Evolutionary conservation across 2,113 vertebrate species (phyloP), one percentile per base, ranked within the genome.

Genomic region (Ascaphus truei): DNA sequence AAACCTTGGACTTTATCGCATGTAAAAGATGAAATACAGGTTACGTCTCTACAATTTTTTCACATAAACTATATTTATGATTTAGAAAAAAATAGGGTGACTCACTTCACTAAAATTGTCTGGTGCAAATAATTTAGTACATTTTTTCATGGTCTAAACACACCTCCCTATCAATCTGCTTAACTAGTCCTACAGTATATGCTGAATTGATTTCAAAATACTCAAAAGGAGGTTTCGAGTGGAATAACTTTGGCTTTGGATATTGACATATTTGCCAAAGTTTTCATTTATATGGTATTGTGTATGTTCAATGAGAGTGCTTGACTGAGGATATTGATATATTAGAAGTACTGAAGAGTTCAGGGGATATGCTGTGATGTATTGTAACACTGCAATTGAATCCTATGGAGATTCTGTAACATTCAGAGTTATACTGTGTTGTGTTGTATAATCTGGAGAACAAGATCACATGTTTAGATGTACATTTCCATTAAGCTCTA

Each of bases 11-110:
- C 55, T 68, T 68, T 68, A 68, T 68, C 55, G 33, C 55, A 68
- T 59, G 66, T 48, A 68, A 68, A 68, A 68, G 53, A 68, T 68
- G 55, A 68, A 68, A 68, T 68, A 68, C 66, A 59, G 55, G 41
- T 68, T 68, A 60, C 41, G 25, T 68, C 55, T 51, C n/a, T 15
- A 22, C 66, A 5, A 37, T 68, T 68, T 68, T 50, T 60, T 27
- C 66, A 36, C 66, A 68, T 68, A 68, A 68, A 68, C 48, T 39
- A 59, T 60, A 68, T 68, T 68, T 60, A 68, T 68, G 66, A 59
- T 68, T 68, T 50, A 50, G 43, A 68, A 56, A 68, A 68, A 68
- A 68, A 60, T 31, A 68, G 66, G 55, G 66, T 50, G 66, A 68
- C 55, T 65, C 55, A 60, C 55, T 29, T 68, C 66, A 51, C 66